Percentiles rank a stretch among this genome's conserved stretches.
Evolutionary conservation across 2,888 invertebrate species (phyloP).

Genomic region (Trachelus iudaicus): DNA sequence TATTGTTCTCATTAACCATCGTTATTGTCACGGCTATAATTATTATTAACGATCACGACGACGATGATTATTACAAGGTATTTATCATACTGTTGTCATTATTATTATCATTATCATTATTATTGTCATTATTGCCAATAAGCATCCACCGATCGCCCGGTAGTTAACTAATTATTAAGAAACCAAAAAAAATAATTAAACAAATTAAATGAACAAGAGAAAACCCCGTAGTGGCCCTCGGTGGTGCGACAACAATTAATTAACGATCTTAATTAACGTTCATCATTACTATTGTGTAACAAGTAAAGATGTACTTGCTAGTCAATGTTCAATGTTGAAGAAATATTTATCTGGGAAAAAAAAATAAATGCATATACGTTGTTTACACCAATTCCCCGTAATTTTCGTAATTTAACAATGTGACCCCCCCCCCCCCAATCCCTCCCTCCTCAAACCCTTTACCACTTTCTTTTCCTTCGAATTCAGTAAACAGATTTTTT

Average conservation of each 20-base stretch:
- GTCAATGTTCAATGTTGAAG: slow-evolving; percentile 61
- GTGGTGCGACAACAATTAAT: slow-evolving; percentile 20
- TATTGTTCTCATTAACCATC: slow-evolving; percentile 22
- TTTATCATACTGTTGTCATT: neutral
- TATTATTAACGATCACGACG: slow-evolving; percentile 1
- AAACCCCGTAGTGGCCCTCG: no score
- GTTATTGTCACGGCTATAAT: slow-evolving; percentile 1
- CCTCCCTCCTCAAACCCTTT: no score
- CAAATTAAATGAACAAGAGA: no score
- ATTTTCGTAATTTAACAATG: no score
- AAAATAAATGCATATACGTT: slow-evolving; percentile 56
- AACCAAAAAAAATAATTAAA: neutral
- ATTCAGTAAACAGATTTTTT: no score
- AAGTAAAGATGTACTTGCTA: slow-evolving; percentile 50
- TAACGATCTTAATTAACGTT: slow-evolving; percentile 19
- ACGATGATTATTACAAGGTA: neutral
- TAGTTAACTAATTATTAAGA: slow-evolving; percentile 14
- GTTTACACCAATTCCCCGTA: slow-evolving; percentile 47
- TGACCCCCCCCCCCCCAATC: no score
- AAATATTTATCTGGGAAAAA: slow-evolving; percentile 48
- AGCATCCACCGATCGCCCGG: slow-evolving; percentile 12
- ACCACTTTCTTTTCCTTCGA: no score
- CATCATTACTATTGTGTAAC: slow-evolving; percentile 31
- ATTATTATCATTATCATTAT: slow-evolving; percentile 5
- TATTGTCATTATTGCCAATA: neutral